Percentiles rank a stretch among this genome's conserved stretches.
These are phyloP conservation scores for Baronia brevicornis DNA, from an alignment of 2,888 invertebrate species.

Conservation along the genomic window DNA sequence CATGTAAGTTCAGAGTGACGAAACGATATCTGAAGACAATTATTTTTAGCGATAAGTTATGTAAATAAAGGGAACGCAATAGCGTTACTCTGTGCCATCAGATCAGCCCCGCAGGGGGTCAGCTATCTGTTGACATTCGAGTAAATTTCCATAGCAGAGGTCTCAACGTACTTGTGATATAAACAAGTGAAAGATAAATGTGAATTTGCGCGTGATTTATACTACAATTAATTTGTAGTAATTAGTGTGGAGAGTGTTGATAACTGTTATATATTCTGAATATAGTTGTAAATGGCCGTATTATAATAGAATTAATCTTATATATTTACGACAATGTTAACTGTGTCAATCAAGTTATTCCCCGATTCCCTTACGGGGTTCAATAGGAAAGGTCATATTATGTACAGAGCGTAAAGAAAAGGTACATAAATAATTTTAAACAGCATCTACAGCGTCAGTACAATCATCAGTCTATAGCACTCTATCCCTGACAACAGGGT, in stretches of 20 bases:
- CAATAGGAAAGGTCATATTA: too few species aligned
- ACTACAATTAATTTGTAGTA: conserved; percentile 13
- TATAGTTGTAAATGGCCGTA: background rate
- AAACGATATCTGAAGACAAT: conserved; percentile 25
- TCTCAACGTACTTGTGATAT: conserved; percentile 23
- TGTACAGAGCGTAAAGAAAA: too few species aligned
- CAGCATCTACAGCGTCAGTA: too few species aligned
- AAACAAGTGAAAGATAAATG: conserved; percentile 45
- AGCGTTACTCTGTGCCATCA: conserved; percentile 44
- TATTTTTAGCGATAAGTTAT: conserved; percentile 25
- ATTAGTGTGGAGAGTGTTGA: background rate
- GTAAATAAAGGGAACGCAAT: conserved; percentile 38
- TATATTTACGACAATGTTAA: too few species aligned
- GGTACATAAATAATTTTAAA: too few species aligned
- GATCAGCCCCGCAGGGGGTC: conserved; percentile 56
- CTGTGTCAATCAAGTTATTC: too few species aligned
- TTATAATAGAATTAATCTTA: too few species aligned
- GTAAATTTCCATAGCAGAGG: conserved; percentile 61
- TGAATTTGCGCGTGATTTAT: conserved; percentile 29
- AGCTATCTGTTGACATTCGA: conserved; percentile 48
- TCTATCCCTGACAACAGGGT: too few species aligned
- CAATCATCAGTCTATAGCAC: too few species aligned
- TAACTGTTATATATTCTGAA: background rate
- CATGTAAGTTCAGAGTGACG: conserved; percentile 28
- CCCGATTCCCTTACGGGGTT: too few species aligned